Evolutionary conservation across 1,140 invertebrate genomes (phyloP), one percentile per base, ranked within the genome.

Genomic region (Chlorops oryzae): DNA sequence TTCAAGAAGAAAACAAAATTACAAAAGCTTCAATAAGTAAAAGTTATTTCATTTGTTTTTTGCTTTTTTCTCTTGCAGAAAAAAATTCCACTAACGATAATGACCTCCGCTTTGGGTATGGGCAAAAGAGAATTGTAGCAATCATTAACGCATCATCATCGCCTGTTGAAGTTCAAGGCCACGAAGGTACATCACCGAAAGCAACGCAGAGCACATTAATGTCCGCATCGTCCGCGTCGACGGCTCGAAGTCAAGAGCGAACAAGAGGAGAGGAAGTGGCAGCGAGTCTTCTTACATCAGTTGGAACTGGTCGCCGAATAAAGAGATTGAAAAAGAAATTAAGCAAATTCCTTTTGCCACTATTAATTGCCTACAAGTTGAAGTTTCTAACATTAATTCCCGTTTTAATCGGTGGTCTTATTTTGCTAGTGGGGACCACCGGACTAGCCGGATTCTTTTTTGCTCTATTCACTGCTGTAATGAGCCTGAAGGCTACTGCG

Each of bases 371-470:
- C 0, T 90, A 89, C 66, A 89, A 90, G 66, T 65, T 90, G 60
- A 90, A 90, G 63, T 88, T 89, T 64, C 80, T 89, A 58, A 81
- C 85, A 2, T 65, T 90, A 32, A 79, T 90, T 17, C 88, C 88
- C 2, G 76, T 87, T 0, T 66, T 90, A 57, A 76, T 89, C 55
- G 84, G 84, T 18, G 86, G 84, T 10, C 63, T 89, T 21, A 74
- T 87, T 1, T 73, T 90, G 7, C 69, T 90, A 18, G 80, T 85
- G 1, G 85, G 84, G 40, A 83, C 85, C 2, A 87, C 87, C 5
- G 82, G 85, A 6, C 70, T 90, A 27, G 87, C 85, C 13, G 87
- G 87, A 51, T 90, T 90, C 73, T 90, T 90, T 75, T 90, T 90
- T 66, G 85, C 88, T 2, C 70, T 90, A 2, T 90, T 90, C 59